Evolutionary conservation across 2,888 invertebrate species (phyloP).

Genomic region (Gibbula magus): DNA sequence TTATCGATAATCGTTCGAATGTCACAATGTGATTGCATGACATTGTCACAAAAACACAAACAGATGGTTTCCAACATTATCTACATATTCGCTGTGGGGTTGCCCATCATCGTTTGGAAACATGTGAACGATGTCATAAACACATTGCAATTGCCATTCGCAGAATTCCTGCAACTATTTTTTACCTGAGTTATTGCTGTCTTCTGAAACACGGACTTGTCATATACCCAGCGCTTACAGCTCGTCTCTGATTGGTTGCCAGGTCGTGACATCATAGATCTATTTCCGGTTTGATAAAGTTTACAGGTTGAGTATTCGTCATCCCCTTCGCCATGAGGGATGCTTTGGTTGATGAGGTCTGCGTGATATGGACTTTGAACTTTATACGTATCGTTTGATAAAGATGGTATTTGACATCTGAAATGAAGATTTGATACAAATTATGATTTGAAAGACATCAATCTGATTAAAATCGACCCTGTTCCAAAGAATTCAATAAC

Average conservation of each 20-base stretch:
- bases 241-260: background rate
- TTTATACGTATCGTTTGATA: background rate
- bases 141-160: no score
- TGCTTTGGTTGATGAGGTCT: background rate
- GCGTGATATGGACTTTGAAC: constrained; percentile 4
- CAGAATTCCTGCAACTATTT: no score
- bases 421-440: background rate
- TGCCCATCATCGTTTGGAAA: no score
- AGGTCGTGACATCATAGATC: background rate
- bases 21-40: no score
- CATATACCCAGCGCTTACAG: background rate
- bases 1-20: no score
- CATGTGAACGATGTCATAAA: no score
- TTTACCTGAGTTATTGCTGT: constrained; percentile 8
- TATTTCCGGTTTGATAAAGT: background rate
- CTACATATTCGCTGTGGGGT: no score
- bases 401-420: background rate
- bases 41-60: no score
- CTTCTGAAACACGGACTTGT: background rate
- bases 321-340: background rate
- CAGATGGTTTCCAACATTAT: no score
- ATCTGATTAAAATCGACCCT: no score
- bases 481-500: no score
- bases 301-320: background rate
- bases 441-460: no score